Evolutionary conservation across 2,888 invertebrate genomes (phyloP).

Genomic region (Dicranocentrus wangi): DNA sequence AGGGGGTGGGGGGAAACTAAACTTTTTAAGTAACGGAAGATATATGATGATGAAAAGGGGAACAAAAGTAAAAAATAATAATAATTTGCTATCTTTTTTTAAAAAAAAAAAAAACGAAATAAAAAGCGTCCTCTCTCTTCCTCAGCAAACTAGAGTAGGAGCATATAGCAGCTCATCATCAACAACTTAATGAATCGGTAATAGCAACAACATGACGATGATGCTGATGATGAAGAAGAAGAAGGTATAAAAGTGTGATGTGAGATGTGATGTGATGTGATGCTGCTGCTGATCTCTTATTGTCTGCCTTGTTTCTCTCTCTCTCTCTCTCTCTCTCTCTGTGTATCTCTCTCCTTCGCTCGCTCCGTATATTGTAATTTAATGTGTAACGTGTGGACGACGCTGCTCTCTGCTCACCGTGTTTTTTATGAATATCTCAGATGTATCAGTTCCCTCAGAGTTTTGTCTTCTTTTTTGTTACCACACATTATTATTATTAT

Average conservation of each 20-base stretch:
- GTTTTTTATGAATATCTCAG: constrained; percentile 8
- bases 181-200: constrained; percentile 66
- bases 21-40: no score
- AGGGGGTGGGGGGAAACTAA: constrained; percentile 6
- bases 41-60: constrained; percentile 29
- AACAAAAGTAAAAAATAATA: constrained; percentile 55
- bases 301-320: constrained; percentile 25
- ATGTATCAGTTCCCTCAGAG: background rate
- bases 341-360: constrained; percentile 28
- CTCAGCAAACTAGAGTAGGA: constrained; percentile 59
- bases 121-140: constrained; percentile 57
- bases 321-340: constrained; percentile 16
- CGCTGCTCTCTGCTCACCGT: no score
- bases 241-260: no score
- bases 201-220: constrained; percentile 62
- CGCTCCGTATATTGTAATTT: no score
- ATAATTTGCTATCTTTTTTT: constrained; percentile 40
- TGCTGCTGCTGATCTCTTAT: constrained; percentile 59
- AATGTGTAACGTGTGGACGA: constrained; percentile 14
- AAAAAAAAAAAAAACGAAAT: no score
- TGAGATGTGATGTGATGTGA: constrained; percentile 64
- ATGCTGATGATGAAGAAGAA: no score
- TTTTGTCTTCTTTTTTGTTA: background rate
- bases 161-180: constrained; percentile 51
- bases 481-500: no score